These are phyloP conservation scores for Petrocephalus zakoni DNA, from an alignment of 2,113 vertebrate genomes.

Conservation along the genomic window DNA sequence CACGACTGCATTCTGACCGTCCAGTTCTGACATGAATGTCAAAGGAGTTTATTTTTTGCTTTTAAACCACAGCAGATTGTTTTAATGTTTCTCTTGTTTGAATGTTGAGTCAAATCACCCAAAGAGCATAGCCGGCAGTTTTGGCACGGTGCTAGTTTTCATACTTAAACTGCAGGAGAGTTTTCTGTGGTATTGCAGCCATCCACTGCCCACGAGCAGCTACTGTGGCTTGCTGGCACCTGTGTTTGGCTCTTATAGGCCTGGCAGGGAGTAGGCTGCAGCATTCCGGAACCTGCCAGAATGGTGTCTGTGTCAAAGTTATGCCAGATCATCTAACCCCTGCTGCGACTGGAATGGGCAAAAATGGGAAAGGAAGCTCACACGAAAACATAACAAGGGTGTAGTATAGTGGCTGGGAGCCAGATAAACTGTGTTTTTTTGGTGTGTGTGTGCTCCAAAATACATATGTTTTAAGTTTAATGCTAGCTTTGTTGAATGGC, in stretches of 20 bases:
- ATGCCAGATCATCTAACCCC: background rate
- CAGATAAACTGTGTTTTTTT: background rate
- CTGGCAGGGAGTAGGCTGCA: background rate
- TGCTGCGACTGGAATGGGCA: background rate
- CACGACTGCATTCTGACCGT: background rate
- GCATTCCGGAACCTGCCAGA: background rate
- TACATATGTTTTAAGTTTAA: background rate
- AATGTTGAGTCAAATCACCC: background rate
- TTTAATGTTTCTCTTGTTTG: background rate
- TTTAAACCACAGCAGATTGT: background rate
- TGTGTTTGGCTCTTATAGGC: background rate
- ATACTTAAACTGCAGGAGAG: background rate
- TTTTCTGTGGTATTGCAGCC: too few relatives aligned
- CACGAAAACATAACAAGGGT: background rate
- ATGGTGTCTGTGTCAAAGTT: background rate
- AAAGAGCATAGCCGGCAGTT: background rate
- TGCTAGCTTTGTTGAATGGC: background rate
- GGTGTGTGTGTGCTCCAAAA: background rate
- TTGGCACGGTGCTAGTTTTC: background rate
- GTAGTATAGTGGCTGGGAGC: background rate
- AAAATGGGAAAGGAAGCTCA: background rate
- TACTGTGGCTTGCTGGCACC: background rate
- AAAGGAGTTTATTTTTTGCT: background rate
- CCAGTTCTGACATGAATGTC: background rate
- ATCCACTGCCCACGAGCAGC: background rate